Base-by-base conservation (phyloP, 2,797 vertebrate genomes). In the Hylomyscus alleni region DNA sequence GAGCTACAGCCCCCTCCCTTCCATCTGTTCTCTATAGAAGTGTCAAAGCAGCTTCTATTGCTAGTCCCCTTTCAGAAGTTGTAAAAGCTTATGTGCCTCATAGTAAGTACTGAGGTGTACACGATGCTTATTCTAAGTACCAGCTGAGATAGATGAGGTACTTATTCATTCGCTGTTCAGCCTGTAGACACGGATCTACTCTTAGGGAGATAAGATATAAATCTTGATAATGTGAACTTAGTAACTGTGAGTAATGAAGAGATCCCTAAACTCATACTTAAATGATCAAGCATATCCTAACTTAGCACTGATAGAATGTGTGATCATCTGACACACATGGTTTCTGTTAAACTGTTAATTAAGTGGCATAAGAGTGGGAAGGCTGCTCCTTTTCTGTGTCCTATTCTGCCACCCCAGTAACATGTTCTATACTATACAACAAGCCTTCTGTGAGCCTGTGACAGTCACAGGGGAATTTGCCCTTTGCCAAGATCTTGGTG, bases 271-370 rank as follows among this genome's bases (percentile, higher is more conserved):
- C 62, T 94, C 12, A 20, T 52, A 24, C n/a, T 44, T 93, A 52
- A 34, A 13, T 54, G 44, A 47, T 29, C 44, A 76, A 10, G 10
- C 47, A 72, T 6, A 10, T 67, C 50, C 37, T n/a, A 82, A 37
- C 72, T 31, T 77, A 85, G 62, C 12, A 60, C n/a, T 60, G 26
- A 67, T 50, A 54, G 50, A 19, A 52, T 67, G 6, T 85, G 3
- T n/a, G 60, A 12, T 56, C 29, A 6, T 65, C 90, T 72, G 22
- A 34, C 50, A n/a, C n/a, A n/a, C n/a, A 78, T 14, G 11, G 47
- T 73, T 89, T 10, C 37, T 93, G 3, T 84, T 80, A 52, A 89
- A 83, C 50, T 94, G 47, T 37, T 90, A 77, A 40, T 65, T 62
- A 89, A 87, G 50, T 80, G 7, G 20, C 29, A 29, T 19, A n/a